Conservation (phyloP, 2,888 invertebrate genomes). For the Eilema griseolum region DNA sequence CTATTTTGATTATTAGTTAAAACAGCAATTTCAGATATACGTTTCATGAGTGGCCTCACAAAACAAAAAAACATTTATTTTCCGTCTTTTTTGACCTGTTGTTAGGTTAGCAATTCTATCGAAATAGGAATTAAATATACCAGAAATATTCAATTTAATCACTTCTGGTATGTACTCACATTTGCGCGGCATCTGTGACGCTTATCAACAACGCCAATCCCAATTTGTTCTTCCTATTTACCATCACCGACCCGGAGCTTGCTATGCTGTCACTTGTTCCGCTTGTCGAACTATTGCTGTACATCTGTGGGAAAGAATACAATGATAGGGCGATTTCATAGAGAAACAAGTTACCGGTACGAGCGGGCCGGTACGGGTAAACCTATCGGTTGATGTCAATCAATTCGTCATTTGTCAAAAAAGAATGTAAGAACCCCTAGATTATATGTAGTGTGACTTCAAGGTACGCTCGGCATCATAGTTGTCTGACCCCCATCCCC, state of each 20-base stretch:
- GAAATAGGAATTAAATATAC: not conserved
- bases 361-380: too few relatives aligned
- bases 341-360: too few relatives aligned
- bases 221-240: slow-evolving; percentile 70
- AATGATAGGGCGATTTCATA: too few relatives aligned
- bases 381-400: too few relatives aligned
- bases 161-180: slow-evolving; percentile 64
- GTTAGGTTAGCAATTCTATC: too few relatives aligned
- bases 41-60: too few relatives aligned
- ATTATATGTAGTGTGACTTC: not conserved
- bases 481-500: not conserved
- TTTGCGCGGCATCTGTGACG: slow-evolving; percentile 72
- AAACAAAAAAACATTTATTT: too few relatives aligned
- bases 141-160: not conserved
- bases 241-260: slow-evolving; percentile 61
- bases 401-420: too few relatives aligned
- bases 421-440: too few relatives aligned
- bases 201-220: slow-evolving; percentile 79
- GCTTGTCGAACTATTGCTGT: slow-evolving; percentile 75
- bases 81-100: too few relatives aligned
- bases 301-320: slow-evolving; percentile 62
- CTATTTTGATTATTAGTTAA: too few relatives aligned
- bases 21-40: too few relatives aligned
- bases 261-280: slow-evolving; percentile 75
- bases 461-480: not conserved